Base-by-base conservation (phyloP, 1,140 invertebrate species). In the Leptoteleia sp. region DNA sequence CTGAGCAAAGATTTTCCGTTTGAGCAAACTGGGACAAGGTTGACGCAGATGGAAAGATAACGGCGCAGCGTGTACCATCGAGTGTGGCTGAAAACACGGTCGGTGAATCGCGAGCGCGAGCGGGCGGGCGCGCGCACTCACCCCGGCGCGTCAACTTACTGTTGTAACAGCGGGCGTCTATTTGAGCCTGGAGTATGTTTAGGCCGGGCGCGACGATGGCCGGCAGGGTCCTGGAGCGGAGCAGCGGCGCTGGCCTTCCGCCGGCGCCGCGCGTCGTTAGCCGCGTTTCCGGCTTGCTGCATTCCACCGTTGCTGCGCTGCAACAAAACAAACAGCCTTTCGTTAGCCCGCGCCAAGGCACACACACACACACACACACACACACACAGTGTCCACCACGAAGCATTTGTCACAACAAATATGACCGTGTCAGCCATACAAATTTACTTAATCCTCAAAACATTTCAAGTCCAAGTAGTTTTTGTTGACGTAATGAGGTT, bases 181-280 rank as follows among this genome's bases (percentile, higher is more conserved):
- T 93, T 87, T 95, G 94, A 27, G 95, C 94, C 79, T 96, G 95
- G 11, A 96, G 91, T 73, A 96, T 95, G 81, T 92, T 95, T 81
- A 96, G 91, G 42, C 95, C 95, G 2, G 96, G 96, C 25, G 95
- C 93, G n/a, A 97, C 93, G 83, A 97, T 97, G 48, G 95, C 95
- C 11, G 96, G 96, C 40, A 97, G 89, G 3, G 96, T 97, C 80
- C 95, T 92, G 7, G 95, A 96, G 68, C 95, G 92, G 47, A 96
- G 89, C 68, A 97, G 89, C 0, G 95, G 95, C 0, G 95, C 94
- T 37, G 93, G 93, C 33, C 87, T 83, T 65, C 89, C 88, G 59
- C 86, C 84, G 73, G 87, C 76, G 71, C 87, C 86, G 17, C 87
- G 84, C 6, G 75, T 48, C 8, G 76, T 50, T 76, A n/a, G n/a